Base-by-base conservation (phyloP, 2,797 vertebrate genomes). In the Pantherophis vulpinus region DNA sequence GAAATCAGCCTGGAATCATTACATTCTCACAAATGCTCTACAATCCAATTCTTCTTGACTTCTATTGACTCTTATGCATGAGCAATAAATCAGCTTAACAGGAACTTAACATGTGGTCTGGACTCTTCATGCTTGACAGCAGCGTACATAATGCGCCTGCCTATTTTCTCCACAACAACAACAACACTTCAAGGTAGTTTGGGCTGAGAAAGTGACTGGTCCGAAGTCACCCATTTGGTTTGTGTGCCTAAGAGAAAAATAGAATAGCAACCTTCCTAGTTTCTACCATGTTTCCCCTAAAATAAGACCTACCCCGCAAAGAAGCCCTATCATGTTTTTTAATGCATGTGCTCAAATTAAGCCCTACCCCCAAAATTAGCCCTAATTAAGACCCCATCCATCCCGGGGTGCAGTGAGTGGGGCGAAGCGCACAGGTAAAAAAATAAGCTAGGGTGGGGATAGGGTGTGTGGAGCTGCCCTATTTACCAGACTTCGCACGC, bases 321-420 rank as follows among this genome's bases (percentile, higher is more conserved):
- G 16, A 20, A 20, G 58, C 58, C 18, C 16, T 20, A 20, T 18
- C 58, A 6, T 59, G 56, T 59, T 59, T 59, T 59, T 59, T 5
- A 18, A 20, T 20, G 58, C 56, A 56, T 59, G 58, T 1, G 1
- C 58, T 20, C 58, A 59, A 59, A 20, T 20, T 59, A 59, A 59
- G 5, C 58, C 5, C 5, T 59, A 59, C 58, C 5, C 18, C 58
- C 0, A 59, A 59, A 59, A 59, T 59, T 5, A 59, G 58, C 5
- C 16, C 18, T 59, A 59, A 59, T 59, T 59, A 59, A 59, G 16
- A 59, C 58, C 18, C 58, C 5, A 1, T 5, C 58, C 18, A 6
- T 0, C 16, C 58, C 5, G 0, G 12, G 16, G 18, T 20, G 16
- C 58, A 58, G 18, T 18, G 58, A 1, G 1, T 59, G 58, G 1